These are phyloP conservation scores for Lepidochitona cinerea DNA, from an alignment of 2,888 invertebrate genomes.

Conservation along the genomic window DNA sequence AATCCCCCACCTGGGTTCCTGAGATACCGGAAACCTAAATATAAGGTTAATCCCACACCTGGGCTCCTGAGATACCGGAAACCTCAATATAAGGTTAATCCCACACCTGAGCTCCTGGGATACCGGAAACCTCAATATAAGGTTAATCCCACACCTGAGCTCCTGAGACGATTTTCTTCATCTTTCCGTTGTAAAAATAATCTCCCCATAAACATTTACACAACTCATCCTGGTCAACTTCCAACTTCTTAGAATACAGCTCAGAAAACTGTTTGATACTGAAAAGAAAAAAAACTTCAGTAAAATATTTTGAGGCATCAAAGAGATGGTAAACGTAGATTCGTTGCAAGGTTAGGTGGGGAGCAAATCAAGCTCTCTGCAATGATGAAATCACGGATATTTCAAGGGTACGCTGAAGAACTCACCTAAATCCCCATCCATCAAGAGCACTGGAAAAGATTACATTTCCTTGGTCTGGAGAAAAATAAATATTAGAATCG, in stretches of 20 bases:
- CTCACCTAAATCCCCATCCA: slow-evolving; percentile 88
- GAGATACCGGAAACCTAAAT: too few relatives aligned
- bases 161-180: slow-evolving; percentile 86
- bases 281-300: too few relatives aligned
- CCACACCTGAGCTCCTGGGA: slow-evolving; percentile 87
- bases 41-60: too few relatives aligned
- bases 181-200: slow-evolving; percentile 88
- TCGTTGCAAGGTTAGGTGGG: background rate
- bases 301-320: too few relatives aligned
- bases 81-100: too few relatives aligned
- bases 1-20: too few relatives aligned
- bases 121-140: too few relatives aligned
- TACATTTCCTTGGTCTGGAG: slow-evolving; percentile 94
- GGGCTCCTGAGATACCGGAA: too few relatives aligned
- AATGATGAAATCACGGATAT: too few relatives aligned
- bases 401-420: too few relatives aligned
- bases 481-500: slow-evolving; percentile 91
- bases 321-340: background rate
- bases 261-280: slow-evolving; percentile 86
- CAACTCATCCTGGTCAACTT: slow-evolving; percentile 81
- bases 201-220: slow-evolving; percentile 94
- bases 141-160: slow-evolving; percentile 78
- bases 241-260: slow-evolving; percentile 82
- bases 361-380: background rate
- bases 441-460: slow-evolving; percentile 96